Evolutionary conservation across 1,140 invertebrate species (phyloP).

Genomic region (Drosophila arizonae): DNA sequence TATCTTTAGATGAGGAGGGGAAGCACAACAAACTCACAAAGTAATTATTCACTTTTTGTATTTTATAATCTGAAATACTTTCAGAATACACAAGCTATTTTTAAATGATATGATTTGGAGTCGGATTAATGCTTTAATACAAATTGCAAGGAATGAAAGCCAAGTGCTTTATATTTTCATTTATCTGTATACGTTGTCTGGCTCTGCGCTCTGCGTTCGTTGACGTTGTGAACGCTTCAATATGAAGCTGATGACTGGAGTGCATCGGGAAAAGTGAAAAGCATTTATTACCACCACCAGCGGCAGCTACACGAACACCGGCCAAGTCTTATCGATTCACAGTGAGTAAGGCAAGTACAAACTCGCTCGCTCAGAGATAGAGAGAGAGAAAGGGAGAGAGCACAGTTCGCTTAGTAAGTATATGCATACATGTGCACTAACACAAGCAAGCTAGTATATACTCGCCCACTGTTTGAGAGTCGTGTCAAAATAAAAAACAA

Average conservation of each 20-base stretch:
- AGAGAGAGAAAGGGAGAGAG: constrained; percentile 22
- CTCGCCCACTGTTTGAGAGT: constrained; percentile 11
- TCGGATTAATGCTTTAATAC: constrained; percentile 16
- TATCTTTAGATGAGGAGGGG: background rate
- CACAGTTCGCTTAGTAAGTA: constrained; percentile 35
- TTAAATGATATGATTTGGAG: constrained; percentile 16
- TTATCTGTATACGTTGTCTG: constrained; percentile 15
- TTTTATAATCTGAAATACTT: background rate
- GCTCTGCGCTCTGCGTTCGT: constrained; percentile 26
- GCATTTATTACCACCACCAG: constrained; percentile 76
- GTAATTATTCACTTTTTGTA: constrained; percentile 12
- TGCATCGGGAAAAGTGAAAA: constrained; percentile 82
- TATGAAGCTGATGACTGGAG: constrained; percentile 80
- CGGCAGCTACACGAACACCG: constrained; percentile 27
- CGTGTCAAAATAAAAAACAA: constrained; percentile 73
- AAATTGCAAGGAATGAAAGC: constrained; percentile 39
- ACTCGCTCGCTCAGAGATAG: constrained; percentile 43
- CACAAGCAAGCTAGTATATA: constrained; percentile 26
- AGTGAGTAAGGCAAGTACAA: constrained; percentile 41
- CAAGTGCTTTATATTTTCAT: constrained; percentile 41
- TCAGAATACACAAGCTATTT: background rate
- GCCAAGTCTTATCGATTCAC: constrained; percentile 71
- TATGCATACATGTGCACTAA: constrained; percentile 1
- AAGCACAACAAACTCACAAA: constrained; percentile 37
- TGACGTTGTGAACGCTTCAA: constrained; percentile 74